Evolutionary conservation across 2,113 vertebrate species (phyloP).

Genomic region (Panurus biarmicus): DNA sequence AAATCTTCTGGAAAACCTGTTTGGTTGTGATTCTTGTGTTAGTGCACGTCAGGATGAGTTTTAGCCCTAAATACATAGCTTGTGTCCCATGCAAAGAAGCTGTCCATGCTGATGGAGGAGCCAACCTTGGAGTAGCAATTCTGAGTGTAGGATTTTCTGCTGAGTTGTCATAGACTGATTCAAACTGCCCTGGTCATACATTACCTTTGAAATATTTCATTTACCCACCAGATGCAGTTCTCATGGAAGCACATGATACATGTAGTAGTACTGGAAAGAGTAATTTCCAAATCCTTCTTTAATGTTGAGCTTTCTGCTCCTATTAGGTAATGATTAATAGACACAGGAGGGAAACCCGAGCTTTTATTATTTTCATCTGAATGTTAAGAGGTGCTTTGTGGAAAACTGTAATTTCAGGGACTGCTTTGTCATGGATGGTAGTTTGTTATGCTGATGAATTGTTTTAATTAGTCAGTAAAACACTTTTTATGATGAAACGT

Average conservation of each 20-base stretch:
- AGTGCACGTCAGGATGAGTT: not conserved
- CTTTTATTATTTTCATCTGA: slow-evolving; percentile 57
- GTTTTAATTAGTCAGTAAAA: slow-evolving; percentile 66
- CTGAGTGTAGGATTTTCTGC: not conserved
- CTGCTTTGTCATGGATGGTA: slow-evolving; percentile 38
- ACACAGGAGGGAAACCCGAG: not conserved
- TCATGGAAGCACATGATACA: not conserved
- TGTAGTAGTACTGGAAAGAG: not conserved
- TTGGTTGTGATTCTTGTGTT: not conserved
- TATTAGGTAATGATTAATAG: slow-evolving; percentile 70
- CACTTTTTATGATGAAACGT: slow-evolving; percentile 41
- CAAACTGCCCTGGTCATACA: not conserved
- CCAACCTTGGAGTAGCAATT: not conserved
- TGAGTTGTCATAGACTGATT: slow-evolving; percentile 58
- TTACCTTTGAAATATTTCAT: slow-evolving; percentile 66
- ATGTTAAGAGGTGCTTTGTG: slow-evolving; percentile 57
- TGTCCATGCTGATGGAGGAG: not conserved
- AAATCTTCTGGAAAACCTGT: not conserved
- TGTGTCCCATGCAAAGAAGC: not conserved
- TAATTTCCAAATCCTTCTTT: slow-evolving; percentile 7
- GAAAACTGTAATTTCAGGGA: slow-evolving; percentile 32
- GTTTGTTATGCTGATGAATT: slow-evolving; percentile 64
- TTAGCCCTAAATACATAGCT: not conserved
- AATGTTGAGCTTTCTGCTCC: slow-evolving; percentile 43
- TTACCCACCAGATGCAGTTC: slow-evolving; percentile 32